A percentile compares a stretch with the other conserved stretches of the same genome.
Conservation (phyloP, 2,888 invertebrate species). For the Mantis religiosa region DNA sequence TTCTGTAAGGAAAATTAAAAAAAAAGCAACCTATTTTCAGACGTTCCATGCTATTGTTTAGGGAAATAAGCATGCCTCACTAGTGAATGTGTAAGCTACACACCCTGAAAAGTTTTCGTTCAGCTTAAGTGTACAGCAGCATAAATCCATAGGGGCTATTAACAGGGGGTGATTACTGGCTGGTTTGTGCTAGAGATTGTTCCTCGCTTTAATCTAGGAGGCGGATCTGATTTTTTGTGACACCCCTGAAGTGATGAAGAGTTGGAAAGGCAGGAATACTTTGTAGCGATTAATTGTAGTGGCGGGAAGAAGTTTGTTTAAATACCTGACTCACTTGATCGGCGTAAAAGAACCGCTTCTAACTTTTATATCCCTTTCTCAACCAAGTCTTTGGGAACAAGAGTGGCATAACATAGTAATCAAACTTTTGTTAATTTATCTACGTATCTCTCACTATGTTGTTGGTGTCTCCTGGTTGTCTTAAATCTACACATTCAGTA, state of each 20-base stretch:
- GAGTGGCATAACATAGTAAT: not conserved
- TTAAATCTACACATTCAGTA: no score
- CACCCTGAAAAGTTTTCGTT: no score
- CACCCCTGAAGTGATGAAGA: not conserved
- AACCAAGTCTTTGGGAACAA: not conserved
- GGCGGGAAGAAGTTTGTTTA: not conserved
- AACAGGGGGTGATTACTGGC: not conserved
- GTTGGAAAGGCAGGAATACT: not conserved
- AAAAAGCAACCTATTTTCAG: no score
- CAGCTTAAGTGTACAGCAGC: no score
- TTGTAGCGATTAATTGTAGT: conserved; percentile 5
- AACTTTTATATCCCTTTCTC: not conserved
- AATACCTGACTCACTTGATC: not conserved
- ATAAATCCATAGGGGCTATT: not conserved
- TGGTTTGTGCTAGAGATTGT: not conserved
- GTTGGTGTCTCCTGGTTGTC: no score
- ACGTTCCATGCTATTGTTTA: no score
- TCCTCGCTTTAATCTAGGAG: not conserved
- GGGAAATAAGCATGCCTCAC: no score
- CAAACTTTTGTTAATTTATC: not conserved
- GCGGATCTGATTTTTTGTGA: not conserved
- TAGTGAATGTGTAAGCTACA: no score
- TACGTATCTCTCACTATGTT: not conserved
- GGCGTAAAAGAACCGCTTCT: not conserved
- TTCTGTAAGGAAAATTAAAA: no score